These are phyloP conservation scores for Nomada lathburiana DNA, from an alignment of 2,888 invertebrate genomes.

Conservation along the genomic window DNA sequence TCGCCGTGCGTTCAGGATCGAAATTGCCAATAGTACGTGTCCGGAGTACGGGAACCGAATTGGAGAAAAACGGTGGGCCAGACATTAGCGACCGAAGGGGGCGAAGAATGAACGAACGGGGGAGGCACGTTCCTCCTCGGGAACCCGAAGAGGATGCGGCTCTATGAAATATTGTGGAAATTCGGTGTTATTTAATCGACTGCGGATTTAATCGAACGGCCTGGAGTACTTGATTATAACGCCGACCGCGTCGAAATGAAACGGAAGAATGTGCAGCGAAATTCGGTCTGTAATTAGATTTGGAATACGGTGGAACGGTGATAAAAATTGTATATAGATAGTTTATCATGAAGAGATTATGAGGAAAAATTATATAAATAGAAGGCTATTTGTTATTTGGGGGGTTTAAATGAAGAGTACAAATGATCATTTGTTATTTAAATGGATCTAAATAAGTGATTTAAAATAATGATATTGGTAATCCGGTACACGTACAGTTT, in stretches of 20 bases:
- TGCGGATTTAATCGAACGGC: slow-evolving; percentile 28
- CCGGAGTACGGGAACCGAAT: slow-evolving; percentile 66
- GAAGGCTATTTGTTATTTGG: no score
- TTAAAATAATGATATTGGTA: no score
- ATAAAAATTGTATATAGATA: not conserved
- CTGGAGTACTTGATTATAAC: slow-evolving; percentile 5
- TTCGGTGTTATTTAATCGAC: slow-evolving; percentile 43
- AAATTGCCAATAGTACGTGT: slow-evolving; percentile 78
- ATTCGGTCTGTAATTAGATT: not conserved
- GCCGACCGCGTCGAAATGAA: not conserved
- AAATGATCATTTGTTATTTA: no score
- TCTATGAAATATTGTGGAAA: slow-evolving; percentile 51
- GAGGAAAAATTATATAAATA: no score
- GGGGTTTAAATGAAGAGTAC: no score
- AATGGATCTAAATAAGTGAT: no score
- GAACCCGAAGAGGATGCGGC: not conserved
- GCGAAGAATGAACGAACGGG: slow-evolving; percentile 54
- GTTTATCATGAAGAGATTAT: no score
- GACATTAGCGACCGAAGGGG: slow-evolving; percentile 60
- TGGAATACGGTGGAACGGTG: not conserved
- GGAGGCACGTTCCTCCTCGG: slow-evolving; percentile 15
- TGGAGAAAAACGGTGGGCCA: slow-evolving; percentile 62
- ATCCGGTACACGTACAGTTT: no score
- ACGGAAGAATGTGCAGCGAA: not conserved
- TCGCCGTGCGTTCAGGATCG: slow-evolving; percentile 68